These are phyloP conservation scores for Streblospio benedicti DNA, from an alignment of 1,140 invertebrate species.

Conservation along the genomic window DNA sequence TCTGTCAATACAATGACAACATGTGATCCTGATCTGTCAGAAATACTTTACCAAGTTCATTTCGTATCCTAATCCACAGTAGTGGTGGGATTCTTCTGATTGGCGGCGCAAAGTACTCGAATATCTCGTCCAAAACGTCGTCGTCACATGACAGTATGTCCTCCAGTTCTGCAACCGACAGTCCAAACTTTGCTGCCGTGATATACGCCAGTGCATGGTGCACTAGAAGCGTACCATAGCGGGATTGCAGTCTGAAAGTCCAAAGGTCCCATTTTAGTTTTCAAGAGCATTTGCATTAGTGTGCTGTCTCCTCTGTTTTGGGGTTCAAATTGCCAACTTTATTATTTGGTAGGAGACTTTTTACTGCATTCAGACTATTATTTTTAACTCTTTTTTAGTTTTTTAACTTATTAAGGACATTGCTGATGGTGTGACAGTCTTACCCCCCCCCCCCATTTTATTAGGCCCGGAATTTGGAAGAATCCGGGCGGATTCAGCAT, in stretches of 20 bases:
- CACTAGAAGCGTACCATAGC: constrained; percentile 17
- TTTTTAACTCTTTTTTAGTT: no score
- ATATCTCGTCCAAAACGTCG: constrained; percentile 16
- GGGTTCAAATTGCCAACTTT: no score
- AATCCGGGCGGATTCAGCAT: no score
- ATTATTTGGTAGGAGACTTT: no score
- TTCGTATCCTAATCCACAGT: constrained; percentile 18
- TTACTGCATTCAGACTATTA: background rate
- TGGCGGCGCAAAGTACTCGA: constrained; percentile 15
- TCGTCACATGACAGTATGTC: constrained; percentile 19
- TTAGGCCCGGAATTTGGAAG: no score
- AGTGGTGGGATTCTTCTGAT: constrained; percentile 16
- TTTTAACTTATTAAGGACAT: no score
- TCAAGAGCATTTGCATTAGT: background rate
- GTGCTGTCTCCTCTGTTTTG: no score
- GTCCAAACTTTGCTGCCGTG: constrained; percentile 14
- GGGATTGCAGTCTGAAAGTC: background rate
- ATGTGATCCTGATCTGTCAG: no score
- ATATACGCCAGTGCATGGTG: constrained; percentile 14
- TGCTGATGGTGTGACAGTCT: no score
- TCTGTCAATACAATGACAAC: no score
- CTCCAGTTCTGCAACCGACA: constrained; percentile 14
- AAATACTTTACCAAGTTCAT: no score
- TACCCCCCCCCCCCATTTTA: no score
- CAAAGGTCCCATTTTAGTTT: background rate